Evolutionary conservation across 2,888 invertebrate genomes (phyloP).

Genomic region (Norana najaformis): DNA sequence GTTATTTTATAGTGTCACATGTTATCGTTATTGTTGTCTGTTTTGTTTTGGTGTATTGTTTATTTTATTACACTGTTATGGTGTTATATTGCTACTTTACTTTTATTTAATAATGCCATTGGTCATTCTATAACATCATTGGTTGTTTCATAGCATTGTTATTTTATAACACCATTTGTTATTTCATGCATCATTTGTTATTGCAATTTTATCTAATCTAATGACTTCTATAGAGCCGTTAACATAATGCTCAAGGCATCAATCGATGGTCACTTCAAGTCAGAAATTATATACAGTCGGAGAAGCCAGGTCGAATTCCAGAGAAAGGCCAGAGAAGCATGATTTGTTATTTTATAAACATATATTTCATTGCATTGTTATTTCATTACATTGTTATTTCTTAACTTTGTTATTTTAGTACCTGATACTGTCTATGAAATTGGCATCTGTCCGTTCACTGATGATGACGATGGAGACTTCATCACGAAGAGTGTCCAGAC

Average conservation of each 20-base stretch:
- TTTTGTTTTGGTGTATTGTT: too few relatives aligned
- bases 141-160: neutral
- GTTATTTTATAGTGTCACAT: neutral
- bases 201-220: too few relatives aligned
- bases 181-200: too few relatives aligned
- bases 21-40: too few relatives aligned
- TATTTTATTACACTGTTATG: neutral
- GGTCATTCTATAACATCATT: neutral
- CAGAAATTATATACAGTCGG: too few relatives aligned
- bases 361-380: neutral
- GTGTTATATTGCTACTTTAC: neutral
- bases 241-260: too few relatives aligned
- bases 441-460: neutral
- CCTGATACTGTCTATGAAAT: slow-evolving; percentile 15
- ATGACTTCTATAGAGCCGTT: too few relatives aligned
- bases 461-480: neutral
- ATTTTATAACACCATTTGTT: neutral
- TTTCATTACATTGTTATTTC: neutral
- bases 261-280: too few relatives aligned
- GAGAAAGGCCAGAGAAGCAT: too few relatives aligned
- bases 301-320: too few relatives aligned
- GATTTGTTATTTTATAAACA: neutral
- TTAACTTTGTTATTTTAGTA: neutral
- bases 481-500: neutral
- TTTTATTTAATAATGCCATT: neutral